phyloP scores from a whole-genome alignment of 2,113 vertebrate species.

The Pandion haliaetus region DNA sequence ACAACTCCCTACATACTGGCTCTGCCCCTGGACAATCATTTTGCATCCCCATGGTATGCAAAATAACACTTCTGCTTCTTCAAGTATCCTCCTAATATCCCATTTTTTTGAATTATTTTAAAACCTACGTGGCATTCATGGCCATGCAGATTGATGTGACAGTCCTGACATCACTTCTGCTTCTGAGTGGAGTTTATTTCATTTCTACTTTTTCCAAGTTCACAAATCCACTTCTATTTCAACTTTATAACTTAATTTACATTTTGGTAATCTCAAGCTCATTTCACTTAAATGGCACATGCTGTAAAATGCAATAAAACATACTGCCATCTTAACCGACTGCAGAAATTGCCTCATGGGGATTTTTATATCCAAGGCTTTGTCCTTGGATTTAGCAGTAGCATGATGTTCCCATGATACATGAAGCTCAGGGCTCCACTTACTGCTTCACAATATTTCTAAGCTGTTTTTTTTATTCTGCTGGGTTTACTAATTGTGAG shows the following conservation, averaged over 20 bases:
- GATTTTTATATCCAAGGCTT: background rate
- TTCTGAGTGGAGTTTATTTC: background rate
- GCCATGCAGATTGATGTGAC: background rate
- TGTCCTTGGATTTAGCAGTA: background rate
- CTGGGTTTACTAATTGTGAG: background rate
- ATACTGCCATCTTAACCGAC: background rate
- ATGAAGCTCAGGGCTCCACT: background rate
- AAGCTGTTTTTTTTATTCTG: background rate
- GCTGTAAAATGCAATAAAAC: background rate
- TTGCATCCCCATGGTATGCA: no score
- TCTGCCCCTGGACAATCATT: background rate
- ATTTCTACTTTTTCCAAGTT: background rate
- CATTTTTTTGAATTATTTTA: background rate
- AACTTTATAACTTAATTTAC: background rate
- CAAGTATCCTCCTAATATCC: background rate
- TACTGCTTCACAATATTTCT: background rate
- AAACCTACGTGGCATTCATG: accelerated
- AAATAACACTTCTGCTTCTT: background rate
- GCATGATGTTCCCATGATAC: background rate
- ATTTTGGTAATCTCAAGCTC: background rate
- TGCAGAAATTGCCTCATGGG: background rate
- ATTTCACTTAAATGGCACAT: background rate
- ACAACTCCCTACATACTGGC: background rate
- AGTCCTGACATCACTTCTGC: background rate
- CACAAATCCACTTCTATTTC: background rate